Percentiles rank a stretch among this genome's conserved stretches.
Conservation (phyloP, 2,797 vertebrate species). For the Cheirogaleus major region DNA sequence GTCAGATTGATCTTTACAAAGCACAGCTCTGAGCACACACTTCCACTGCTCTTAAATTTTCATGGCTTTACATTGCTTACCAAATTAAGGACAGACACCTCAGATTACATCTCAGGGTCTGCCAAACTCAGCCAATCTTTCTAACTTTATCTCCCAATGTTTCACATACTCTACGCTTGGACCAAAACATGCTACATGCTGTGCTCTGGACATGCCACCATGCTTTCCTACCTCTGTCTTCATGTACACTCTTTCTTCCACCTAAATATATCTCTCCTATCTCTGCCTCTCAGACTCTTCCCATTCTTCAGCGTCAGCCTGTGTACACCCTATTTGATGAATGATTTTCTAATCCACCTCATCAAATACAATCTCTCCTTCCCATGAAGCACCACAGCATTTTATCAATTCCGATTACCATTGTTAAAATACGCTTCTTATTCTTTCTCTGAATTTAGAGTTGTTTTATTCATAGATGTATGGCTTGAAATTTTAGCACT, state of each 20-base stretch:
- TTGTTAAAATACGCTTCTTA: background rate
- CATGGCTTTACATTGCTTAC: background rate
- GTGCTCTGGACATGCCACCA: background rate
- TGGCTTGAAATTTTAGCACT: background rate
- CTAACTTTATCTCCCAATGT: background rate
- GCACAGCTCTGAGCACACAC: background rate
- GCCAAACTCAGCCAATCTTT: background rate
- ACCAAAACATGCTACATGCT: background rate
- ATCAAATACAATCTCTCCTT: background rate
- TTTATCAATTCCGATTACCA: background rate
- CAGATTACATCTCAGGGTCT: background rate
- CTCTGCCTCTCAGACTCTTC: background rate
- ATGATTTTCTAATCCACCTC: background rate
- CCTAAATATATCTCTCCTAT: background rate
- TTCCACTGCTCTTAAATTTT: background rate
- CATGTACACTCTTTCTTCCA: background rate
- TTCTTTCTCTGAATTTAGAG: background rate
- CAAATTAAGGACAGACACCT: background rate
- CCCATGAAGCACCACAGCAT: background rate
- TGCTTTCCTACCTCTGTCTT: background rate
- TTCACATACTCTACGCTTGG: no score
- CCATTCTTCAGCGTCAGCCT: background rate
- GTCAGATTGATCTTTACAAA: background rate
- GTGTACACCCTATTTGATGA: background rate
- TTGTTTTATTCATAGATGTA: constrained; percentile 20